Evolutionary conservation across 64 coral and sea anemone genomes (phyloP).

Genomic region (Dendrophyllia cribrosa): DNA sequence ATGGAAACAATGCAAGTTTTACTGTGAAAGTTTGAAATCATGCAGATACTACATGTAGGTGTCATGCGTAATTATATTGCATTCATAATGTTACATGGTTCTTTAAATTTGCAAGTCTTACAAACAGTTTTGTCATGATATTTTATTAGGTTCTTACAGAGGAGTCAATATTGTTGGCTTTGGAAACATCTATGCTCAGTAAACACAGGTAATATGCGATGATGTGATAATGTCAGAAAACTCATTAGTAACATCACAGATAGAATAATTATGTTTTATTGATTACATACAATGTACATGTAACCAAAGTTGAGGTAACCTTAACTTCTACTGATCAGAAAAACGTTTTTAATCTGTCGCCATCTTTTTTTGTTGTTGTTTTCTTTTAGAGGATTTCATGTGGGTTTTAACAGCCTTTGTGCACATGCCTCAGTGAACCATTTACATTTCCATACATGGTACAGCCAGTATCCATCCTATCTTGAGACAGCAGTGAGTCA

Average conservation of each 20-base stretch:
- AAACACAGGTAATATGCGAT: conserved; percentile 66
- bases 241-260: too few species aligned
- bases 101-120: too few species aligned
- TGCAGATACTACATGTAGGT: too few species aligned
- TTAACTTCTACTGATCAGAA: background rate
- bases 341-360: background rate
- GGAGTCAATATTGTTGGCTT: conserved; percentile 74
- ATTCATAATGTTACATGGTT: too few species aligned
- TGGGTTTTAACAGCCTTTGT: conserved; percentile 97
- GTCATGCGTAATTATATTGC: too few species aligned
- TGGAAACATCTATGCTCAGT: conserved; percentile 81
- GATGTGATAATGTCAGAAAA: too few species aligned
- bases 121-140: background rate
- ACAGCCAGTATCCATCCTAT: conserved; percentile 75
- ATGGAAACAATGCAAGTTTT: too few species aligned
- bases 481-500: conserved; percentile 89
- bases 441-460: conserved; percentile 93
- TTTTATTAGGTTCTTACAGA: conserved; percentile 79
- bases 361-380: background rate
- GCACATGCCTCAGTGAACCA: conserved; percentile 99
- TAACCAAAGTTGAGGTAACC: too few species aligned
- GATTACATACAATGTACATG: too few species aligned
- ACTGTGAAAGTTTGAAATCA: too few species aligned
- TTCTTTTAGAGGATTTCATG: conserved; percentile 83
- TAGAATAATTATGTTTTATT: too few species aligned